phyloP scores from a whole-genome alignment of 2,797 vertebrate species.

The Limosa lapponica region DNA sequence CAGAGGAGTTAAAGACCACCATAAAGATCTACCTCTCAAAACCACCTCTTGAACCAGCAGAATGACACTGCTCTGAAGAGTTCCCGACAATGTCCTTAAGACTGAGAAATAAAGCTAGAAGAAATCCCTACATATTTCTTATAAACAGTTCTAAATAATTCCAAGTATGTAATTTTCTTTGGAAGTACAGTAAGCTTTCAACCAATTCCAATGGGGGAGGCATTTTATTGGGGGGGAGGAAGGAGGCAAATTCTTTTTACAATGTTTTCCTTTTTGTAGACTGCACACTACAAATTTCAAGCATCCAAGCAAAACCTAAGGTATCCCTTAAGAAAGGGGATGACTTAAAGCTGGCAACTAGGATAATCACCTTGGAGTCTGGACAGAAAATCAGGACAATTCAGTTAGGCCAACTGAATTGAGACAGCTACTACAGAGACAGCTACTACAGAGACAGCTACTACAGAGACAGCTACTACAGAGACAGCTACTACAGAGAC shows the following conservation, averaged over 20 bases:
- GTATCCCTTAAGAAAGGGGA: background rate
- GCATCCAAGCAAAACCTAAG: background rate
- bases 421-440: too few species aligned
- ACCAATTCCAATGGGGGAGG: background rate
- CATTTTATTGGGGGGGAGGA: background rate
- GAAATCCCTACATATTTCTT: background rate
- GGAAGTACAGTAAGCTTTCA: background rate
- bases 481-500: too few species aligned
- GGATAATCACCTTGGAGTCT: background rate
- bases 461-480: too few species aligned
- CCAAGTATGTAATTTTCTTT: background rate
- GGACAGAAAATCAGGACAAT: background rate
- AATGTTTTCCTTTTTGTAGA: background rate
- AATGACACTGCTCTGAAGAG: background rate
- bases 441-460: too few species aligned
- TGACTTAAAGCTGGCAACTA: background rate
- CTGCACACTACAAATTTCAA: background rate
- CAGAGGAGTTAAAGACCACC: background rate
- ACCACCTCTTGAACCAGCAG: background rate
- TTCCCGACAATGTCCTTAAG: background rate
- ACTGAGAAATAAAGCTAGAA: background rate
- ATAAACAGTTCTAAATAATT: background rate
- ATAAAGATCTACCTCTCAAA: background rate
- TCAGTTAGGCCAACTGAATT: background rate
- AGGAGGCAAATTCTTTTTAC: background rate